Conservation (phyloP, 2,113 vertebrate genomes). For the Cairina moschata region DNA sequence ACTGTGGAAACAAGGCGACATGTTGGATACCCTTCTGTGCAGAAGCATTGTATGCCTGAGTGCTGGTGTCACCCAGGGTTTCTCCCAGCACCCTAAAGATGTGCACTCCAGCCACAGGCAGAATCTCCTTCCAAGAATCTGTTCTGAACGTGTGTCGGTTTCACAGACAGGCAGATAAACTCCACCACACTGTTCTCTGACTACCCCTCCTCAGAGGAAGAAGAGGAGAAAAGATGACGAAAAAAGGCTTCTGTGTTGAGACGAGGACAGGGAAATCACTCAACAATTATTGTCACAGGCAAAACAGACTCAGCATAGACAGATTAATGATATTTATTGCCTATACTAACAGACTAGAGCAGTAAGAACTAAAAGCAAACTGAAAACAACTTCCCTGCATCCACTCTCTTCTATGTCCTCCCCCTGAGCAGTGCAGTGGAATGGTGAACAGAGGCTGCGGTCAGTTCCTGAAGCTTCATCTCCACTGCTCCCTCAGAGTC, state of each 20-base stretch:
- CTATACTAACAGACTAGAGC: background rate
- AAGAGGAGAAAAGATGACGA: background rate
- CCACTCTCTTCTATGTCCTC: background rate
- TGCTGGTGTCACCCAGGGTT: background rate
- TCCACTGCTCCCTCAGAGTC: background rate
- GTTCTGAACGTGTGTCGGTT: background rate
- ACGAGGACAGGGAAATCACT: background rate
- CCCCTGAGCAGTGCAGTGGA: background rate
- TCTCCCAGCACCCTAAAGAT: background rate
- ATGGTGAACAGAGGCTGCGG: background rate
- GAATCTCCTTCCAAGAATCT: background rate
- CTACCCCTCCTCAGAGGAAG: background rate
- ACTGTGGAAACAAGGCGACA: background rate
- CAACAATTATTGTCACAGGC: background rate
- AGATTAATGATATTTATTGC: background rate
- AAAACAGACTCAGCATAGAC: background rate
- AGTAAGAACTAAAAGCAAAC: background rate
- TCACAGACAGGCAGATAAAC: background rate
- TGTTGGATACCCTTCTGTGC: fast-evolving
- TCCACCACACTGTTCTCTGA: background rate
- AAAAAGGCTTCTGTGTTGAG: background rate
- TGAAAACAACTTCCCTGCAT: background rate
- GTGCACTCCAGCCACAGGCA: background rate
- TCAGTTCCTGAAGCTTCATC: background rate
- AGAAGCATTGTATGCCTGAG: background rate